A percentile compares a stretch with the other conserved stretches of the same genome.
These are phyloP conservation scores for Hirudo medicinalis DNA, from an alignment of 1,140 invertebrate species.

Conservation along the genomic window DNA sequence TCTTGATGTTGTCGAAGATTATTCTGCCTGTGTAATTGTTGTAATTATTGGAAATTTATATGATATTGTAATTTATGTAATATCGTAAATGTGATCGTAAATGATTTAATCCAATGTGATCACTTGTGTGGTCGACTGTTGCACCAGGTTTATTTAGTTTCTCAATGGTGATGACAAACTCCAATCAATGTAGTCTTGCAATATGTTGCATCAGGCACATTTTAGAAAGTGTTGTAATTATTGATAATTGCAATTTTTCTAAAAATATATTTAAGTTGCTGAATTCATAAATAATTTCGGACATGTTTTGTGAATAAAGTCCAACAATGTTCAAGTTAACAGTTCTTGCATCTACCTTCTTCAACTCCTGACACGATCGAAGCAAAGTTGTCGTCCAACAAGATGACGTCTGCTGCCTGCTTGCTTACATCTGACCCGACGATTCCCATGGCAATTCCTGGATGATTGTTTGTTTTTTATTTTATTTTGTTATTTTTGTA, in stretches of 20 bases:
- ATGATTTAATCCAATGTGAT: no score
- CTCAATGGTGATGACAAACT: no score
- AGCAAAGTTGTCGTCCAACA: slow-evolving; percentile 97
- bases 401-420: slow-evolving; percentile 98
- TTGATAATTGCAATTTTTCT: background rate
- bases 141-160: no score
- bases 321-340: background rate
- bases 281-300: background rate
- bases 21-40: slow-evolving; percentile 50
- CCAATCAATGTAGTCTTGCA: no score
- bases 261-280: background rate
- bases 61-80: no score
- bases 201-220: background rate
- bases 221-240: background rate
- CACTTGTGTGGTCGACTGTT: no score
- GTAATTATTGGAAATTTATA: no score
- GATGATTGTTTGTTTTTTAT: no score
- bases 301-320: slow-evolving; percentile 1
- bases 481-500: background rate
- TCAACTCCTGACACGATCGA: slow-evolving; percentile 99
- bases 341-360: slow-evolving; percentile 46
- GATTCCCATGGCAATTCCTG: slow-evolving; percentile 80
- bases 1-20: slow-evolving; percentile 70
- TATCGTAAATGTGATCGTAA: no score
- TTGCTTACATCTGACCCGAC: slow-evolving; percentile 97